phyloP scores from a whole-genome alignment of 1,140 invertebrate species.

The Bombyx mandarina region DNA sequence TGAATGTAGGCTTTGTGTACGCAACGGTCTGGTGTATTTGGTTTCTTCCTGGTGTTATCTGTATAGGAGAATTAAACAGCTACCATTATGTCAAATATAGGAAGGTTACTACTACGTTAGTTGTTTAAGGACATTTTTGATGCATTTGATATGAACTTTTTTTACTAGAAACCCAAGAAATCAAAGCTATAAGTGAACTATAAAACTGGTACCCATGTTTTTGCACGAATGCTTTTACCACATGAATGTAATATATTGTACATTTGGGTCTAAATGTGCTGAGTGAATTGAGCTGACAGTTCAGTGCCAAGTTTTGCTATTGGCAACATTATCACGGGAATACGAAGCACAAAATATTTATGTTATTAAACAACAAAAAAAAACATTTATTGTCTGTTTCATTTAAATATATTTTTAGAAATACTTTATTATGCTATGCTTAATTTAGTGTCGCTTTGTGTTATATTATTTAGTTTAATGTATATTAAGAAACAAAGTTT shows the following conservation, averaged over 20 bases:
- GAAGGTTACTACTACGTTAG: slow-evolving; percentile 62
- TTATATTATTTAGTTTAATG: slow-evolving; percentile 59
- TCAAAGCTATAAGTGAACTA: slow-evolving; percentile 53
- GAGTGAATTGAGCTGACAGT: slow-evolving; percentile 64
- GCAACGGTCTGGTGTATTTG: slow-evolving; percentile 56
- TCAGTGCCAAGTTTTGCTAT: slow-evolving; percentile 66
- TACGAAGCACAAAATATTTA: slow-evolving; percentile 45
- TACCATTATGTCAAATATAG: slow-evolving; percentile 56
- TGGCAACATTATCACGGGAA: slow-evolving; percentile 45
- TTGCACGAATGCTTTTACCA: slow-evolving; percentile 63
- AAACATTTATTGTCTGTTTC: slow-evolving; percentile 24
- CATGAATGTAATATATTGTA: slow-evolving; percentile 70
- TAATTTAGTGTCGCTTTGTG: slow-evolving; percentile 66
- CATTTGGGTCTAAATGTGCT: slow-evolving; percentile 69
- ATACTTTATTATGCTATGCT: slow-evolving; percentile 54
- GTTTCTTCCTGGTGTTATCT: slow-evolving; percentile 57
- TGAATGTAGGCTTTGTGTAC: slow-evolving; percentile 54
- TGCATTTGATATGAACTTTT: slow-evolving; percentile 71
- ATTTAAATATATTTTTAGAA: slow-evolving; percentile 33
- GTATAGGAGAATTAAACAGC: slow-evolving; percentile 49
- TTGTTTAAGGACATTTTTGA: slow-evolving; percentile 70
- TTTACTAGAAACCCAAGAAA: slow-evolving; percentile 64
- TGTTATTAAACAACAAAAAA: slow-evolving; percentile 15
- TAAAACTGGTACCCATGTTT: slow-evolving; percentile 60
- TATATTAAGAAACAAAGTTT: slow-evolving; percentile 66